phyloP scores from a whole-genome alignment of 53 echinoderm and acorn worm species.

The Crossaster papposus region DNA sequence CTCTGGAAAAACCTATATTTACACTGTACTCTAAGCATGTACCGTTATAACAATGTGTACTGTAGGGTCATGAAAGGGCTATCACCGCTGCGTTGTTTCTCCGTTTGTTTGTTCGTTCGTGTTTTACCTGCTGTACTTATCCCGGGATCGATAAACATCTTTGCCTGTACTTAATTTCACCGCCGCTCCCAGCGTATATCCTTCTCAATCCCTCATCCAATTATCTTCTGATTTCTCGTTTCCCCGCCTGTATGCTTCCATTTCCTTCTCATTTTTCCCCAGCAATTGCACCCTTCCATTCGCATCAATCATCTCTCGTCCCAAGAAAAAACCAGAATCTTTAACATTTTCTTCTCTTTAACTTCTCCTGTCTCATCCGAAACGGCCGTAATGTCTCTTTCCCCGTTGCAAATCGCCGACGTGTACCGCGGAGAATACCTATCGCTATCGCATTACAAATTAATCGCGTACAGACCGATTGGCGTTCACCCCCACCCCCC shows the following conservation, averaged over 20 bases:
- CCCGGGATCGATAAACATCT: background rate
- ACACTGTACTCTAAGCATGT: no score
- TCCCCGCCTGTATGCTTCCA: background rate
- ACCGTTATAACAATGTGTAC: no score
- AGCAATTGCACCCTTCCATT: conserved; percentile 11
- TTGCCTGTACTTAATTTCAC: background rate
- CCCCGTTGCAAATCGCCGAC: background rate
- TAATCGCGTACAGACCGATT: conserved; percentile 7
- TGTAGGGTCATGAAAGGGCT: no score
- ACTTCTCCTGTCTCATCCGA: background rate
- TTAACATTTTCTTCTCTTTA: background rate
- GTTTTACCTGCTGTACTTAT: background rate
- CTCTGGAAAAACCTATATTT: no score
- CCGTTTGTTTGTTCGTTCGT: background rate
- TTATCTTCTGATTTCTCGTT: conserved; percentile 18
- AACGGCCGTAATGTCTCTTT: background rate
- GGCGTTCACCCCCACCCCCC: background rate
- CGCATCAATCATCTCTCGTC: conserved; percentile 1
- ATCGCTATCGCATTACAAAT: conserved; percentile 1
- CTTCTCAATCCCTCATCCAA: background rate
- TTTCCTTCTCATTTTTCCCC: background rate
- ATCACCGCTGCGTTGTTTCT: background rate
- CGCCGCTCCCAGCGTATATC: background rate
- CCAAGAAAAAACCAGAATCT: background rate
- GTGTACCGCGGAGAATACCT: background rate